Evolutionary conservation across 1,140 invertebrate genomes (phyloP), one percentile per base, ranked within the genome.

Genomic region (Brachionus koreanus): DNA sequence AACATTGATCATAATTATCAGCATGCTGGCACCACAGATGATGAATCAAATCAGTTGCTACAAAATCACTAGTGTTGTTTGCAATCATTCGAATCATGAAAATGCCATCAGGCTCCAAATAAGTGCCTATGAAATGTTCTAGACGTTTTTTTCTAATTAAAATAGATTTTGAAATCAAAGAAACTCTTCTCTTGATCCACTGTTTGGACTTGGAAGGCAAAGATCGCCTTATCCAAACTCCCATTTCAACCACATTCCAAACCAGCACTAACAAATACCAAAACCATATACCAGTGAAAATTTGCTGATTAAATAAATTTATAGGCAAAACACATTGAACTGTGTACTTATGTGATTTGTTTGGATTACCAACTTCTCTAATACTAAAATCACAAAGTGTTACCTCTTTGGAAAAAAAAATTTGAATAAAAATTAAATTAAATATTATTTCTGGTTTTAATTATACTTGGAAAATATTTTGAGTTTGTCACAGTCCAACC

Each of bases 1-100:
- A 79, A 25, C 13, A 25, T 39, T 57, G 61, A 23, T 79, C 49
- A 79, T 79, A 79, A 42, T 79, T 79, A 39, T 79, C 76, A 23
- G 76, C 76, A 65, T 79, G 76, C 16, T 79, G 49, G 25, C 76
- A 79, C 76, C 76, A 79, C 23, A 79, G 25, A 42, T 79, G 19
- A 65, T 79, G 76, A n/a, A 79, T 79, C 12, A 79, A 43, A 79
- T 90, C 90, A 9, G 88, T 89, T n/a, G 89, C 89, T 74, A 90
- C 86, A 42, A 90, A 89, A 83, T 90, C 89, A 82, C 90, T 89
- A 75, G 90, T 88, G 84, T 90, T 90, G 82, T 89, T 89, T 13
- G 89, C 89, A 46, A 90, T 89, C 29, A 90, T 85, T 52, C 89
- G 84, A 33, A 90, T 85, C 23, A 89, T 88, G 83, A 90, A 90